Base-by-base conservation (phyloP, 2,888 invertebrate genomes). In the Dascillus cervinus region DNA sequence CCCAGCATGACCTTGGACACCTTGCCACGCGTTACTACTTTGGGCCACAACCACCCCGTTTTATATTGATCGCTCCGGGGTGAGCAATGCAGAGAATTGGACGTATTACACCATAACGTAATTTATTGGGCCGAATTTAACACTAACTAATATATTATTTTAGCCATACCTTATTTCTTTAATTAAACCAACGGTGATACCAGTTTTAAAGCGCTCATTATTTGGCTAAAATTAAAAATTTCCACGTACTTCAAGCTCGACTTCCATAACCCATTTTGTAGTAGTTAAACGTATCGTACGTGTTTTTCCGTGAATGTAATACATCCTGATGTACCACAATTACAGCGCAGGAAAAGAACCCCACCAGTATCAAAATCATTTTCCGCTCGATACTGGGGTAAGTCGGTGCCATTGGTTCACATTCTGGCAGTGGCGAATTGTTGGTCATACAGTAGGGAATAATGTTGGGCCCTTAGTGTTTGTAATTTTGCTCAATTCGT, bases 331-430 rank as follows among this genome's bases (percentile, higher is more conserved):
- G 32, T 34, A 35, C 35, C 38, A 15, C 26, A 21, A 25, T 19
- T 29, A 20, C 27, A 21, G 39, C 37, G 37, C 32, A 36, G 32
- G 20, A 28, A 40, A 39, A 38, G 42, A 35, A 40, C 40, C 44
- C 46, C 30, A 22, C 28, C 13, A 19, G 41, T 51, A 58, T 60
- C 59, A 57, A 62, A 60, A 53, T 52, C 58, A 50, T 47, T 55
- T 62, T 62, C 61, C 57, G 58, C 52, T 64, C 64, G 60, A 64
- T 64, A 64, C 50, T 53, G 42, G 60, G 59, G 60, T 54, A 52
- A 56, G 52, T 52, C 50, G 34, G 54, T 54, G 54, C 55, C 57
- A 57, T 53, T 55, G 58, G 55, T 47, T 55, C 46, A 43, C 41
- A 47, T 49, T 42, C 37, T 39, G 32, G 37, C 37, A 41, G 38